These are phyloP conservation scores for Periophthalmus modestus DNA, from an alignment of 2,113 vertebrate genomes.

Conservation along the genomic window DNA sequence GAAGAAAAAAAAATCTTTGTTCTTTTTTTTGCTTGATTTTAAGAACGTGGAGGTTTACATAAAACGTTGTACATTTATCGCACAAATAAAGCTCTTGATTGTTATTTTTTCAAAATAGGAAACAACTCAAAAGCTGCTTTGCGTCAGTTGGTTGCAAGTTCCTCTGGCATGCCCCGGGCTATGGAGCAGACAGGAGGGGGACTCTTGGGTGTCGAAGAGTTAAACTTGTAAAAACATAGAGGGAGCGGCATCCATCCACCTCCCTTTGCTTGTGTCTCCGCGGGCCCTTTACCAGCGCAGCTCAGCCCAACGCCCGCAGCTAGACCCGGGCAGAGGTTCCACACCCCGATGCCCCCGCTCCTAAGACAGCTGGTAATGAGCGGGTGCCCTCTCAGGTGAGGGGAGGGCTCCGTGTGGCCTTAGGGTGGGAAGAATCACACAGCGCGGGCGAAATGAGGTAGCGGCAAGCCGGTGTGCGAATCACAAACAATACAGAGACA, in stretches of 20 bases:
- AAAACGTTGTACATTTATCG: slow-evolving; percentile 38
- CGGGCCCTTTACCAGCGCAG: slow-evolving; percentile 51
- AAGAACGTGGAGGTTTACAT: slow-evolving; percentile 31
- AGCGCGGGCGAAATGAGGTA: slow-evolving; percentile 59
- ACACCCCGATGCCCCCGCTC: slow-evolving; percentile 47
- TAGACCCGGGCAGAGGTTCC: slow-evolving; percentile 52
- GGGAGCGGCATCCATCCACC: slow-evolving; percentile 53
- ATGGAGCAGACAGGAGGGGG: slow-evolving; percentile 50
- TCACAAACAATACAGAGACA: slow-evolving; percentile 69
- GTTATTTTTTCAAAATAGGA: slow-evolving; percentile 24
- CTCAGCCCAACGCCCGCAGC: slow-evolving; percentile 64
- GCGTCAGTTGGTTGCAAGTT: slow-evolving; percentile 51
- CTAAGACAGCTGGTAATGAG: slow-evolving; percentile 59
- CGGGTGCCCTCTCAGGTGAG: slow-evolving; percentile 49
- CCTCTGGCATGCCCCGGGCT: slow-evolving; percentile 69
- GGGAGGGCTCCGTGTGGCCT: slow-evolving; percentile 51
- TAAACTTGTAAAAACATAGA: slow-evolving; percentile 65
- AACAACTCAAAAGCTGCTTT: slow-evolving; percentile 55
- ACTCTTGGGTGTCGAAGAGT: slow-evolving; percentile 64
- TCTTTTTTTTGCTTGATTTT: slow-evolving; percentile 23
- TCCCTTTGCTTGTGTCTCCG: slow-evolving; percentile 54
- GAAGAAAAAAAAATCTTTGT: slow-evolving; percentile 11
- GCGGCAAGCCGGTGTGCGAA: slow-evolving; percentile 51
- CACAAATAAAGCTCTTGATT: slow-evolving; percentile 42
- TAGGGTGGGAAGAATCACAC: slow-evolving; percentile 47